phyloP scores from a whole-genome alignment of 2,797 vertebrate species.

The Spondyliosoma cantharus region DNA sequence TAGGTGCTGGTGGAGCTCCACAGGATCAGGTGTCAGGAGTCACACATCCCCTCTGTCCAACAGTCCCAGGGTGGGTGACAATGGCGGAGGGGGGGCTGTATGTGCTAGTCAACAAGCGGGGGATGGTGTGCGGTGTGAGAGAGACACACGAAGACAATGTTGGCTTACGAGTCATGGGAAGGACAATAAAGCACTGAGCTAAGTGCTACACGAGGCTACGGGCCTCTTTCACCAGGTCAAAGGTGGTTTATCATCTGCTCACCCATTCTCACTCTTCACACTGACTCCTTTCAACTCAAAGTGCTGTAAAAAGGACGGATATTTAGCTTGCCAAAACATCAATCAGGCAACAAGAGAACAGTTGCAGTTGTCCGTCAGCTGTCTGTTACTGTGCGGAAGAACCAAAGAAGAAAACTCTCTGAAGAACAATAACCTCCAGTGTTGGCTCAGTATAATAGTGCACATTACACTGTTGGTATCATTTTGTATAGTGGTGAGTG shows the following conservation, averaged over 20 bases:
- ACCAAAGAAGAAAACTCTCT: conserved; percentile 16
- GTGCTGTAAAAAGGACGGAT: conserved; percentile 29
- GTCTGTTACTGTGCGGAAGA: conserved; percentile 24
- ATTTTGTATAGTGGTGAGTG: neutral
- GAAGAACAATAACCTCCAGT: conserved; percentile 37
- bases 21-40: conserved; percentile 62
- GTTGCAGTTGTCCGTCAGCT: conserved; percentile 60
- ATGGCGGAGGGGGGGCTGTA: conserved; percentile 1
- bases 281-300: conserved; percentile 48
- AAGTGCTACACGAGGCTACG: conserved; percentile 44
- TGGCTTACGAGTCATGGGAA: conserved; percentile 46
- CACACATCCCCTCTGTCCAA: conserved; percentile 51
- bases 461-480: conserved; percentile 11
- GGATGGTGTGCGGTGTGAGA: conserved; percentile 28
- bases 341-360: conserved; percentile 62
- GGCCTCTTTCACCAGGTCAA: conserved; percentile 57
- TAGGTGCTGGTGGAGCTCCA: conserved; percentile 42
- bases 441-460: conserved; percentile 48
- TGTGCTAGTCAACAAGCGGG: conserved; percentile 38
- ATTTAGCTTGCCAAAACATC: conserved; percentile 52
- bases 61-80: conserved; percentile 11
- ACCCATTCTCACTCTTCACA: conserved; percentile 15
- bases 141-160: conserved; percentile 36
- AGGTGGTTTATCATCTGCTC: conserved; percentile 60
- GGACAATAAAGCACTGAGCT: conserved; percentile 51